Percentiles rank a stretch among this genome's conserved stretches.
phyloP scores from a whole-genome alignment of 2,113 vertebrate species.

The Proteles cristata region DNA sequence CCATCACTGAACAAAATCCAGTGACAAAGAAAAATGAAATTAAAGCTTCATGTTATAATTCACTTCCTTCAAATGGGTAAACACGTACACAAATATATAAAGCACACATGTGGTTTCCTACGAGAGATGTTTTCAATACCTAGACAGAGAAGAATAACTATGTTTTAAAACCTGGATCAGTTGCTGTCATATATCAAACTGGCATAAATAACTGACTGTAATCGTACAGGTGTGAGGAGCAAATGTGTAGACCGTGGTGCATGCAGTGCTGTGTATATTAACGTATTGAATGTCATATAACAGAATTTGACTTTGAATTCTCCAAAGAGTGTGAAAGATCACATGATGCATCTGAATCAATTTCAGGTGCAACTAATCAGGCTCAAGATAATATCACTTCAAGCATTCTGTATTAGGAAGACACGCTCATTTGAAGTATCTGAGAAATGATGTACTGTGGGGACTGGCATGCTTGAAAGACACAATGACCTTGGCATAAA shows the following conservation, averaged over 20 bases:
- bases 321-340: constrained; percentile 41
- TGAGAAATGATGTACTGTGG: background rate
- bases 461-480: background rate
- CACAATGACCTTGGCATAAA: background rate
- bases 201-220: background rate
- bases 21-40: constrained; percentile 78
- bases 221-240: background rate
- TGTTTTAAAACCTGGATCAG: background rate
- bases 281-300: constrained; percentile 17
- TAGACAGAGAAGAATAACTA: background rate
- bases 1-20: constrained; percentile 96
- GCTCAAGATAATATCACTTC: background rate
- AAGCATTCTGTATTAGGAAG: constrained; percentile 50
- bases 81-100: background rate
- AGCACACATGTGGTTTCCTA: background rate
- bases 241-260: background rate
- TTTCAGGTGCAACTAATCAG: background rate
- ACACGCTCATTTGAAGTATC: background rate
- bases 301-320: constrained; percentile 53
- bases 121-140: background rate
- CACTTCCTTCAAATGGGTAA: background rate
- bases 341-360: background rate
- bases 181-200: background rate
- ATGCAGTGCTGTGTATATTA: background rate
- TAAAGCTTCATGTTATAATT: background rate